Evolutionary conservation across 2,113 vertebrate genomes (phyloP).

Genomic region (Syngnathus scovelli): DNA sequence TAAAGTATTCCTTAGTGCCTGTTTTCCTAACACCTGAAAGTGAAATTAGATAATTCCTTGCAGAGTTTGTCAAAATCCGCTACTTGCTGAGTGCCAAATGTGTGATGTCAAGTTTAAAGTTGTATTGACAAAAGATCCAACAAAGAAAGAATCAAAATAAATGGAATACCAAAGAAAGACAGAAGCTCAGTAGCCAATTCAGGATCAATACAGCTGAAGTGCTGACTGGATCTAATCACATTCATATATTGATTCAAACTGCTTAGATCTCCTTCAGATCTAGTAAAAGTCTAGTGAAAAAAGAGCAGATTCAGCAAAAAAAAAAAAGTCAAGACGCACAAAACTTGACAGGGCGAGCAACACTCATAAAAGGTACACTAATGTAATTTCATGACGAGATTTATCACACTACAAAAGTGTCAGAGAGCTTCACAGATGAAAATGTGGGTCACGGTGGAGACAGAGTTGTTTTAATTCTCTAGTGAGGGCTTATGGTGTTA

Average conservation of each 20-base stretch:
- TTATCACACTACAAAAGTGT: too few species aligned
- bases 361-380: constrained; percentile 5
- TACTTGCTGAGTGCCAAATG: too few species aligned
- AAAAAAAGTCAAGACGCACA: constrained; percentile 10
- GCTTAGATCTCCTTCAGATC: constrained; percentile 11
- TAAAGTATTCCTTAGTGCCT: background rate
- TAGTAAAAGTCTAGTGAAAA: constrained; percentile 4
- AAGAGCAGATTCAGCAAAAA: constrained; percentile 22
- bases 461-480: constrained; percentile 38
- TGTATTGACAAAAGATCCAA: background rate
- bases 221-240: constrained; percentile 12
- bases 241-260: constrained; percentile 4
- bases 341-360: constrained; percentile 1
- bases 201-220: constrained; percentile 13
- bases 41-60: background rate
- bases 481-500: constrained; percentile 34
- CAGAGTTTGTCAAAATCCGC: too few species aligned
- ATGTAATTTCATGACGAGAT: too few species aligned
- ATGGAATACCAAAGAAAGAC: background rate
- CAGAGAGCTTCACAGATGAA: constrained; percentile 19
- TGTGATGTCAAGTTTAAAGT: background rate
- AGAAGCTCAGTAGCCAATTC: background rate
- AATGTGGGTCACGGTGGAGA: constrained; percentile 30
- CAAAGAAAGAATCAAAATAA: background rate
- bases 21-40: background rate